Conservation (phyloP, 2,113 vertebrate species). For the Mesoclemmys tuberculata region DNA sequence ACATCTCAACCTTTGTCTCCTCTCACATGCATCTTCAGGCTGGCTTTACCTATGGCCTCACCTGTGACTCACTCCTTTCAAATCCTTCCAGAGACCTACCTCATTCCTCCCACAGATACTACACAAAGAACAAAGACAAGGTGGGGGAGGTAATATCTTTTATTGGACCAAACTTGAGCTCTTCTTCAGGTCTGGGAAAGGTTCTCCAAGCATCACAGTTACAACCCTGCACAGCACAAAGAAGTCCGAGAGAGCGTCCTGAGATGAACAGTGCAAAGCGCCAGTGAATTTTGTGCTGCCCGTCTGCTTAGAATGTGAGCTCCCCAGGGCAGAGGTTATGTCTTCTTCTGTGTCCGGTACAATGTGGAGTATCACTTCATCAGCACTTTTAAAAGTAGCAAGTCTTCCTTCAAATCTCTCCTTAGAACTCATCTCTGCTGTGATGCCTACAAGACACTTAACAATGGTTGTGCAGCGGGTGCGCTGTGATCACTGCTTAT, state of each 20-base stretch:
- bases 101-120: not conserved
- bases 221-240: not conserved
- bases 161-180: not conserved
- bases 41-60: not conserved
- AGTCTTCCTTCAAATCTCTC: accelerated
- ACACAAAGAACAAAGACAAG: not conserved
- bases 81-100: not conserved
- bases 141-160: not conserved
- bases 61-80: not conserved
- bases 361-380: accelerated
- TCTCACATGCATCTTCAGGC: not conserved
- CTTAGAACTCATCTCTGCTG: not conserved
- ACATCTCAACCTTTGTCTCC: not conserved
- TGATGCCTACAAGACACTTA: not conserved
- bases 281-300: not conserved
- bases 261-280: not conserved
- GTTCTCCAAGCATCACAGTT: no score
- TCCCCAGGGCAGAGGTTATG: accelerated
- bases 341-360: accelerated
- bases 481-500: not conserved
- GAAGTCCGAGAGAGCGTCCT: not conserved
- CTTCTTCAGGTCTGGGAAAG: not conserved
- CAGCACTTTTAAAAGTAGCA: accelerated
- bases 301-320: not conserved
- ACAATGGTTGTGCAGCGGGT: not conserved